phyloP scores from a whole-genome alignment of 2,888 invertebrate genomes.

The Phengaris alcon region DNA sequence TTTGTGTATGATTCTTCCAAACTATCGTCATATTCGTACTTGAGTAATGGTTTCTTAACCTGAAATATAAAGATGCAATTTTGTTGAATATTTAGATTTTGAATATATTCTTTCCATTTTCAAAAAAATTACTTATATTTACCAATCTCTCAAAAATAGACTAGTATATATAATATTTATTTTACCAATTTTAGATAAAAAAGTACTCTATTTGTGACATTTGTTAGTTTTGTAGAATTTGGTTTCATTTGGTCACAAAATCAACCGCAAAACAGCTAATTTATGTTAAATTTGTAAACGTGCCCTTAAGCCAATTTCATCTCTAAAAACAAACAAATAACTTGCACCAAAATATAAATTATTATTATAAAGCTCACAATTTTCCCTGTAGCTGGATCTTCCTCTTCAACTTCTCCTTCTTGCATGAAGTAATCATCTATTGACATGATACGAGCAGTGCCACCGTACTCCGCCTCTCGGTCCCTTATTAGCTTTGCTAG shows the following conservation, averaged over 20 bases:
- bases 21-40: constrained; percentile 92
- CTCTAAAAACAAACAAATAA: constrained; percentile 26
- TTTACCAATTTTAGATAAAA: too few species aligned
- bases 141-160: not conserved
- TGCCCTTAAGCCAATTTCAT: constrained; percentile 41
- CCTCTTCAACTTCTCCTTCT: constrained; percentile 87
- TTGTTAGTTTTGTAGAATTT: too few species aligned
- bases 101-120: too few species aligned
- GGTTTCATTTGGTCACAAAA: too few species aligned
- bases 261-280: too few species aligned
- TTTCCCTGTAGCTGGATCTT: constrained; percentile 86
- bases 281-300: too few species aligned
- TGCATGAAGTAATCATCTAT: constrained; percentile 97
- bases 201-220: too few species aligned
- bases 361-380: constrained; percentile 63
- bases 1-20: constrained; percentile 90
- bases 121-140: not conserved
- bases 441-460: constrained; percentile 93
- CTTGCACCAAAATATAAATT: not conserved
- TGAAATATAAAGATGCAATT: constrained; percentile 49
- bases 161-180: too few species aligned
- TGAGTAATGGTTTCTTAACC: constrained; percentile 82
- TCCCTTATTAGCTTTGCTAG: constrained; percentile 93
- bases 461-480: constrained; percentile 89
- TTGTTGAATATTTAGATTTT: not conserved